Percentiles rank a stretch among this genome's conserved stretches.
Conservation (phyloP, 2,797 vertebrate genomes). For the Poecilia gillii region DNA sequence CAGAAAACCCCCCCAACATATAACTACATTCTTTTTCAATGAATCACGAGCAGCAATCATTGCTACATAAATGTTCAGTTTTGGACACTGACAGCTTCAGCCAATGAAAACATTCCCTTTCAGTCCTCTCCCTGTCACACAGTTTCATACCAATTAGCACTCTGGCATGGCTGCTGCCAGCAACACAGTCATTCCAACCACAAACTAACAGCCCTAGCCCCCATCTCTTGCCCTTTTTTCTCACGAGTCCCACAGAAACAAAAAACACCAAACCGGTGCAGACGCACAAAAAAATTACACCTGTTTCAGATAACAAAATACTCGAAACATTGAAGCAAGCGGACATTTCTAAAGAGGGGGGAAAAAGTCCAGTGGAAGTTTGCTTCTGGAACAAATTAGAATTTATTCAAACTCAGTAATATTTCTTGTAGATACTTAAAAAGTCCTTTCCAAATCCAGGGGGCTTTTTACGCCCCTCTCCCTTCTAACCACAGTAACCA, state of each 20-base stretch:
- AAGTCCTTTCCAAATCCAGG: conserved; percentile 75
- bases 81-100: conserved; percentile 4
- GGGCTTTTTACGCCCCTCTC: conserved; percentile 72
- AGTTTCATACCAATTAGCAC: conserved; percentile 47
- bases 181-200: conserved; percentile 61
- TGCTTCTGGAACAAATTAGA: conserved; percentile 61
- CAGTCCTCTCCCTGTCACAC: conserved; percentile 17
- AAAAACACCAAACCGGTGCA: conserved; percentile 31
- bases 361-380: conserved; percentile 23
- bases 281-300: conserved; percentile 21
- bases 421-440: conserved; percentile 78
- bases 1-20: neutral
- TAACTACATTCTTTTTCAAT: conserved; percentile 8
- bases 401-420: conserved; percentile 73
- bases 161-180: conserved; percentile 62
- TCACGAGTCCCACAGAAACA: conserved; percentile 36
- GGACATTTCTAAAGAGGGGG: conserved; percentile 18
- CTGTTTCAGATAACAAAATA: conserved; percentile 12
- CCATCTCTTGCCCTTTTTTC: conserved; percentile 61
- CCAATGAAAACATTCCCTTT: conserved; percentile 23
- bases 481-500: conserved; percentile 77
- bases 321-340: neutral
- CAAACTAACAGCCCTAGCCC: conserved; percentile 62
- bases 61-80: conserved; percentile 11
- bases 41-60: neutral